Conservation (phyloP, 2,113 vertebrate species). For the Pavo muticus region DNA sequence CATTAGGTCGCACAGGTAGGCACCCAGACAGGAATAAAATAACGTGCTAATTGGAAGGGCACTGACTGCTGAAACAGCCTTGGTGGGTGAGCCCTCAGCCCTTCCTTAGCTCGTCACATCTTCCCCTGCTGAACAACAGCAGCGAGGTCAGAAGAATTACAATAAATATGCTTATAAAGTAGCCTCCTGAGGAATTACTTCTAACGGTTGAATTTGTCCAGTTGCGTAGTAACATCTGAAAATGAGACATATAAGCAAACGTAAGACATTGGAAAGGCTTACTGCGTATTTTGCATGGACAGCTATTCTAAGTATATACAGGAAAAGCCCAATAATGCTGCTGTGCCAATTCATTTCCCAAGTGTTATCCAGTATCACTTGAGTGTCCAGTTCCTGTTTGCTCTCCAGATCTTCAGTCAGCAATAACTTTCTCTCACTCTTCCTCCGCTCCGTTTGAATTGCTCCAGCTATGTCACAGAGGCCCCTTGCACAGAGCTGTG, state of each 20-base stretch:
- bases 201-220: not conserved
- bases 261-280: not conserved
- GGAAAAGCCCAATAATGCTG: not conserved
- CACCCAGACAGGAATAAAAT: not conserved
- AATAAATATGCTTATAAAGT: not conserved
- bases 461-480: not conserved
- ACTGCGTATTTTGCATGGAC: not conserved
- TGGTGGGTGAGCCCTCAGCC: not conserved
- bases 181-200: not conserved
- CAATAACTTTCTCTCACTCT: not conserved
- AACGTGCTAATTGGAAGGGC: not conserved
- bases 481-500: not conserved
- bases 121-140: not conserved
- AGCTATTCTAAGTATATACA: not conserved
- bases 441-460: not conserved
- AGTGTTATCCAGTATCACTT: not conserved
- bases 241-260: not conserved
- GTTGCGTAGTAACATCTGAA: not conserved
- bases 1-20: too few relatives aligned
- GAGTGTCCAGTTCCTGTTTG: not conserved
- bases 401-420: not conserved
- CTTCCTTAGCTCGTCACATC: not conserved
- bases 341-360: not conserved
- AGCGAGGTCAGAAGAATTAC: not conserved
- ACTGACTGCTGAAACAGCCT: not conserved